Evolutionary conservation across 2,113 vertebrate species (phyloP), one percentile per base, ranked within the genome.

Genomic region (Tragulus kanchil): DNA sequence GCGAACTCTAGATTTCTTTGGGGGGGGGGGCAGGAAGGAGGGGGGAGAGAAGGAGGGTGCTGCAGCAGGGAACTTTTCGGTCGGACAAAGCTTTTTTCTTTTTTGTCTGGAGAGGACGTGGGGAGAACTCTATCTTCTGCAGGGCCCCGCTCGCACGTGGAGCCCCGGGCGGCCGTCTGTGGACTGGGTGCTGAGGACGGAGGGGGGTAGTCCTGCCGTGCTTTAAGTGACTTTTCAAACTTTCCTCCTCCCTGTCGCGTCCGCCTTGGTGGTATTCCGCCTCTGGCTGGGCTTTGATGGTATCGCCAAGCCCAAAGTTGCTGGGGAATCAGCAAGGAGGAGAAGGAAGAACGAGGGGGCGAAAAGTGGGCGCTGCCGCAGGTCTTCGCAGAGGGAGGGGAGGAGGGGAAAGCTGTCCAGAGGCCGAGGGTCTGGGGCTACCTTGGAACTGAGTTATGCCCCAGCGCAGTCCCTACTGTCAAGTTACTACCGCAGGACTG

Each of bases 151-250:
- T 71, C 6, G 83, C 96, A 97, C 93, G 93, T 96, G 96, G 90
- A 93, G 79, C 61, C 52, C 42, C 4, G 16, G 7, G 75, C 82
- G 61, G 59, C 86, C 0, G 67, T 9, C 50, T 36, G 73, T 11
- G 48, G 36, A 83, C 85, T 71, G 84, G 85, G 73, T 42, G 65
- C 89, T 16, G 17, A 31, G 56, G 25, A 45, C 71, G 25, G 16
- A 14, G 73, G 82, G 64, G 10, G 90, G 75, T 26, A 50, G 64
- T 21, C 89, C 65, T 93, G 95, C 97, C 6, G 65, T 50, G 94
- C 87, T 96, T 82, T 42, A 73, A 95, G 95, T 92, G 98, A 98
- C 97, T 98, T 97, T 97, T 78, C 93, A 97, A 98, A 98, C 97
- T 98, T 98, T 97, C 82, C 85, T 89, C 21, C 86, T 91, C 73